phyloP scores from a whole-genome alignment of 2,113 vertebrate species.

The Cebus imitator region DNA sequence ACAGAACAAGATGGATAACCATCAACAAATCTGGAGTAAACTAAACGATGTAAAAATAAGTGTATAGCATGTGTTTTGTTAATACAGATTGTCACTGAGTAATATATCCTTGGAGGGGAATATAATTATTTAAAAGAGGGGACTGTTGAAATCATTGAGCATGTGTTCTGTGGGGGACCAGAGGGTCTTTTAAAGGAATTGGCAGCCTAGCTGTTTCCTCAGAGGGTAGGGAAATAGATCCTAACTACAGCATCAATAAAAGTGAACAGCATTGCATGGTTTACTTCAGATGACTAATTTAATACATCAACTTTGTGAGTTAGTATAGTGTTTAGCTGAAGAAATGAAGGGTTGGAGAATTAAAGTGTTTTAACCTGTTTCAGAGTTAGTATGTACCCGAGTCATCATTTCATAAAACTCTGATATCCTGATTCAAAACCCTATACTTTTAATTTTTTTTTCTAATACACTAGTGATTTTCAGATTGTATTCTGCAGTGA shows the following conservation, averaged over 20 bases:
- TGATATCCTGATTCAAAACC: not conserved
- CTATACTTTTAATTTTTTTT: not conserved
- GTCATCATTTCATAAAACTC: constrained; percentile 5
- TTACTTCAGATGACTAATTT: not conserved
- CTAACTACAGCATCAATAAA: not conserved
- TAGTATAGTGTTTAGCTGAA: not conserved
- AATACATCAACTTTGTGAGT: not conserved
- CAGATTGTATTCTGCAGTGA: not conserved
- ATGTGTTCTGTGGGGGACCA: not conserved
- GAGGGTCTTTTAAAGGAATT: not conserved
- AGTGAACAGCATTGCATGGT: not conserved
- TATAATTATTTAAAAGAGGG: not conserved
- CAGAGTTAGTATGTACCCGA: not conserved
- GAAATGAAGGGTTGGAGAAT: not conserved
- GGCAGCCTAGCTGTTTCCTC: not conserved
- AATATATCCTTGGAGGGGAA: not conserved
- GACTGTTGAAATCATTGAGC: not conserved
- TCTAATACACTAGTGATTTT: not conserved
- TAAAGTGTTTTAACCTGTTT: not conserved
- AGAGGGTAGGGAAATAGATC: not conserved
- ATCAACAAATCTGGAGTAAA: not conserved
- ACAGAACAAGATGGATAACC: not conserved
- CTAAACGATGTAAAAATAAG: not conserved
- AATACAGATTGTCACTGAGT: not conserved
- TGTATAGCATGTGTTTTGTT: not conserved